These are phyloP conservation scores for Tinea pellionella DNA, from an alignment of 2,888 invertebrate genomes.

Conservation along the genomic window DNA sequence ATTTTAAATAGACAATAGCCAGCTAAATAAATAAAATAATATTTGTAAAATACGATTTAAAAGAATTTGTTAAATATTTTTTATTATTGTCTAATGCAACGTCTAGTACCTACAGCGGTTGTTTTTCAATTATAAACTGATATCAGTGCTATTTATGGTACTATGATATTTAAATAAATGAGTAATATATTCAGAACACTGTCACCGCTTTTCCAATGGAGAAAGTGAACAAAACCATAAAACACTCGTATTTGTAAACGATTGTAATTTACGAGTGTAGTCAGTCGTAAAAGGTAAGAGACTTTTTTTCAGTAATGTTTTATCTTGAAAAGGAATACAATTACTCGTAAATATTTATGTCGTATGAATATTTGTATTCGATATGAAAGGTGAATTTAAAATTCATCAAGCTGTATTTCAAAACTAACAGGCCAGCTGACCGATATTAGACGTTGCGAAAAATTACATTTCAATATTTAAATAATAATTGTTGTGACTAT, in stretches of 20 bases:
- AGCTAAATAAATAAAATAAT: conserved; percentile 6
- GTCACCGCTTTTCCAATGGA: not conserved
- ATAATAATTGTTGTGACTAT: no score
- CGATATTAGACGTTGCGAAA: not conserved
- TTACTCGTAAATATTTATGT: conserved; percentile 6
- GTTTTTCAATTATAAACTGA: no score
- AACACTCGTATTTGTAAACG: conserved; percentile 3
- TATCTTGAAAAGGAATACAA: not conserved
- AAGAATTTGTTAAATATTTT: not conserved
- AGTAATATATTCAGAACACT: not conserved
- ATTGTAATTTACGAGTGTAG: not conserved
- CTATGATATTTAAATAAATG: not conserved
- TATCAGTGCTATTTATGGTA: not conserved
- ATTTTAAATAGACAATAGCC: conserved; percentile 5
- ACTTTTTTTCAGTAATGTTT: not conserved
- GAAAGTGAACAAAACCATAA: not conserved
- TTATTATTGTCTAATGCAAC: no score
- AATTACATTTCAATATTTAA: not conserved
- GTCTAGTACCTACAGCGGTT: no score
- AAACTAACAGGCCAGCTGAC: not conserved
- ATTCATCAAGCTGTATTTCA: not conserved
- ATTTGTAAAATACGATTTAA: no score
- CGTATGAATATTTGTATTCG: not conserved
- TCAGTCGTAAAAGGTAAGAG: conserved; percentile 1
- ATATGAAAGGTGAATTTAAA: not conserved